Conservation (phyloP, 2,888 invertebrate genomes). For the Parapristionchus giblindavisi region DNA sequence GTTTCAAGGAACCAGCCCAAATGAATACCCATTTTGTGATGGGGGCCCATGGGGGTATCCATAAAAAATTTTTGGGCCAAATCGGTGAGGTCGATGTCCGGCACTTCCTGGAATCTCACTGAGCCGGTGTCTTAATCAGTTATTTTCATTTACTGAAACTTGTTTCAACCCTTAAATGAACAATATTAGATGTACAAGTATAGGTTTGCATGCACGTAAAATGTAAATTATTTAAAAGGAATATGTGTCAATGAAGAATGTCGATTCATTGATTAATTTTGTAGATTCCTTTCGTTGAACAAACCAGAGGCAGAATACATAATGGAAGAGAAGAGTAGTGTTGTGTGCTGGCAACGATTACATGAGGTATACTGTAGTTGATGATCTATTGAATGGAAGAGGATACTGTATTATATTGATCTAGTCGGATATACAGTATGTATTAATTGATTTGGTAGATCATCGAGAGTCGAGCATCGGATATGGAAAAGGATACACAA, state of each 20-base stretch:
- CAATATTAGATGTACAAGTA: too few species aligned
- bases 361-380: constrained; percentile 48
- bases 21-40: too few species aligned
- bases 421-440: not conserved
- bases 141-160: not conserved
- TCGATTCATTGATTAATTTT: constrained; percentile 36
- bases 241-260: too few species aligned
- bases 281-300: constrained; percentile 57
- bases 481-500: constrained; percentile 50
- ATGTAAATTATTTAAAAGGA: too few species aligned
- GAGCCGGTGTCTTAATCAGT: too few species aligned
- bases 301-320: constrained; percentile 56
- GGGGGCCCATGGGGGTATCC: too few species aligned
- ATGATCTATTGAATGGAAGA: constrained; percentile 28
- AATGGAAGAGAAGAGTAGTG: constrained; percentile 49
- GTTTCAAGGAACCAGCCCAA: too few species aligned
- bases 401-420: not conserved
- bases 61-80: too few species aligned
- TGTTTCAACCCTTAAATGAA: not conserved
- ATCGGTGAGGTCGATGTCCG: too few species aligned
- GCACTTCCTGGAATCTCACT: too few species aligned
- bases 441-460: not conserved
- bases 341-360: constrained; percentile 63
- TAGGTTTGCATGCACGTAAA: too few species aligned
- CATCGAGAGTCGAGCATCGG: constrained; percentile 36